phyloP scores from a whole-genome alignment of 2,888 invertebrate species.

The Peribatodes rhomboidaria region DNA sequence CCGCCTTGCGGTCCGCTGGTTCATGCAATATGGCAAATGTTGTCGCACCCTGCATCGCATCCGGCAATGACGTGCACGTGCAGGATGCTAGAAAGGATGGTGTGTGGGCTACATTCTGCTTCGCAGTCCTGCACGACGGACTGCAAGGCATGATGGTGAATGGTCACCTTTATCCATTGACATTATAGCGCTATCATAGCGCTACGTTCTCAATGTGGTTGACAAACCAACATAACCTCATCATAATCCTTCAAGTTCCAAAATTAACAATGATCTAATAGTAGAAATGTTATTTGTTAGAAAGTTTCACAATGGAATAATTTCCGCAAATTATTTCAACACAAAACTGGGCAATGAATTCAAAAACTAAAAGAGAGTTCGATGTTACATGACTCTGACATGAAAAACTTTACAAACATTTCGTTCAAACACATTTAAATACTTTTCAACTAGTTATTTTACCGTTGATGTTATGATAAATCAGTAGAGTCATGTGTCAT shows the following conservation, averaged over 20 bases:
- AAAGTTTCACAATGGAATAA: slow-evolving; percentile 28
- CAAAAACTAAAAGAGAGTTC: slow-evolving; percentile 23
- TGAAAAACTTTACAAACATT: slow-evolving; percentile 12
- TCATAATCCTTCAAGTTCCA: slow-evolving; percentile 29
- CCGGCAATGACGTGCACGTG: too few relatives aligned
- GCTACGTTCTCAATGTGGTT: too few relatives aligned
- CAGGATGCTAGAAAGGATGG: too few relatives aligned
- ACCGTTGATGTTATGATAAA: not conserved
- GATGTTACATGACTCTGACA: slow-evolving; percentile 20
- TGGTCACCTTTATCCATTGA: too few relatives aligned
- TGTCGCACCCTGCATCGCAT: too few relatives aligned
- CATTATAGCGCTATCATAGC: too few relatives aligned
- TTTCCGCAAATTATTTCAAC: slow-evolving; percentile 11
- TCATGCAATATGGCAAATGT: too few relatives aligned
- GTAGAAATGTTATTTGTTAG: slow-evolving; percentile 10
- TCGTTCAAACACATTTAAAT: too few relatives aligned
- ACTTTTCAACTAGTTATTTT: not conserved
- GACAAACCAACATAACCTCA: slow-evolving; percentile 30
- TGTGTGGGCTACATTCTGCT: too few relatives aligned
- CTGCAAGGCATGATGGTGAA: too few relatives aligned
- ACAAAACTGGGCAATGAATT: slow-evolving; percentile 22
- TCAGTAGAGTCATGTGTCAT: not conserved
- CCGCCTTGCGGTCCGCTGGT: too few relatives aligned
- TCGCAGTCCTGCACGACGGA: too few relatives aligned
- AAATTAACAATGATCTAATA: slow-evolving; percentile 1